Evolutionary conservation across 2,888 invertebrate genomes (phyloP).

Genomic region (Leuctra nigra): DNA sequence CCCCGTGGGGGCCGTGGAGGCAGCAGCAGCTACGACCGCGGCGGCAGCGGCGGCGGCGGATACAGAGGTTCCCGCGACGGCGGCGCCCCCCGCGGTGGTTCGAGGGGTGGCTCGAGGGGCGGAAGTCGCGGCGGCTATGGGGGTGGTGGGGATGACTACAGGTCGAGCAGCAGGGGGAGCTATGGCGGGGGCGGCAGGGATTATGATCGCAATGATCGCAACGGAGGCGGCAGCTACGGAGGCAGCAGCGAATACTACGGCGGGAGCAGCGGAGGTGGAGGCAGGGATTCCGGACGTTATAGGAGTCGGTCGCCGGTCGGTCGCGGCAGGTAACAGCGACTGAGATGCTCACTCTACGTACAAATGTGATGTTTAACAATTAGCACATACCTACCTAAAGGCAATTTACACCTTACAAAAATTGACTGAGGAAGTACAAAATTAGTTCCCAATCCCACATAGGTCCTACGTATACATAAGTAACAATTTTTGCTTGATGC

Average conservation of each 20-base stretch:
- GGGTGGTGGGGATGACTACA: constrained; percentile 39
- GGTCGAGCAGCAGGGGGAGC: constrained; percentile 33
- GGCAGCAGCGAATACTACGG: constrained; percentile 37
- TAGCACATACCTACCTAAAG: no score
- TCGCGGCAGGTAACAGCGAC: constrained; percentile 43
- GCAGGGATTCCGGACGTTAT: constrained; percentile 48
- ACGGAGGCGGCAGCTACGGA: constrained; percentile 39
- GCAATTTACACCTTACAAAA: no score
- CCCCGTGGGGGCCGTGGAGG: constrained; percentile 42
- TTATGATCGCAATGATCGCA: constrained; percentile 38
- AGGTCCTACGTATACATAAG: no score
- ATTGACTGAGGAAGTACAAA: no score
- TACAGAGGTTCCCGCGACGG: constrained; percentile 42
- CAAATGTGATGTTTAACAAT: not conserved
- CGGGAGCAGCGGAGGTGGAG: constrained; percentile 40
- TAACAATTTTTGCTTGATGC: no score
- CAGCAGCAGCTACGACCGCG: constrained; percentile 42
- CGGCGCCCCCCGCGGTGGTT: constrained; percentile 34
- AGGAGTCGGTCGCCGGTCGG: constrained; percentile 47
- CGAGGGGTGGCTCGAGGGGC: constrained; percentile 33
- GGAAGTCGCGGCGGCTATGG: constrained; percentile 34
- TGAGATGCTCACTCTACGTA: not conserved
- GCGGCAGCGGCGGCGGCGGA: constrained; percentile 45
- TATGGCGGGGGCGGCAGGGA: constrained; percentile 39
- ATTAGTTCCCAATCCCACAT: no score